These are phyloP conservation scores for Lottia scabra DNA, from an alignment of 2,888 invertebrate genomes.

Conservation along the genomic window DNA sequence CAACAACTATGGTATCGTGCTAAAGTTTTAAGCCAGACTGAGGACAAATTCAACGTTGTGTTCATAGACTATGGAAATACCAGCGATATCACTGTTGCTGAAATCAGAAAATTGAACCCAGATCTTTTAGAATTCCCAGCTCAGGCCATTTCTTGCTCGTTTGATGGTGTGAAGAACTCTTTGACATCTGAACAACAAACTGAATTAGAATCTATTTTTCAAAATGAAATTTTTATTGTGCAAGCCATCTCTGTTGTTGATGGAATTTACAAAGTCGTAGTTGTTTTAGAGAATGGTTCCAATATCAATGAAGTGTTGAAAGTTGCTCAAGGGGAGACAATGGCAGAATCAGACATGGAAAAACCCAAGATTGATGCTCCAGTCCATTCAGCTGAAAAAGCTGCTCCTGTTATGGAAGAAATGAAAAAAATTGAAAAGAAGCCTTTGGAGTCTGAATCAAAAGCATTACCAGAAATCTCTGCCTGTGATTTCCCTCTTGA, in stretches of 20 bases:
- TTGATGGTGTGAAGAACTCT: conserved; percentile 22
- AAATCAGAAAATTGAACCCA: conserved; percentile 31
- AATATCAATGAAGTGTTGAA: background rate
- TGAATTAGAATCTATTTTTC: background rate
- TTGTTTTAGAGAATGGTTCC: background rate
- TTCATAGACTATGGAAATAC: conserved; percentile 65
- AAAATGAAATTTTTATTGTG: background rate
- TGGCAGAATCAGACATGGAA: background rate
- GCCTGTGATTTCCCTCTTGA: background rate
- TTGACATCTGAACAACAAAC: background rate
- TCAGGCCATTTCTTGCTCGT: conserved; percentile 41
- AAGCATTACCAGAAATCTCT: no score
- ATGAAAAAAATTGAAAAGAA: no score
- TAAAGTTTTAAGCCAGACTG: conserved; percentile 35
- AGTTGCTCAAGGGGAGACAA: background rate
- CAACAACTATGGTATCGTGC: conserved; percentile 54
- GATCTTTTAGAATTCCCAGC: conserved; percentile 36
- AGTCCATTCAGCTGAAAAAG: no score
- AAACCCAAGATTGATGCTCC: no score
- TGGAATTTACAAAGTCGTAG: background rate
- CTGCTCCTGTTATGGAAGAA: no score
- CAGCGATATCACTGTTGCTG: conserved; percentile 31
- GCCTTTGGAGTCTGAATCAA: no score
- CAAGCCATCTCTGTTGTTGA: background rate
- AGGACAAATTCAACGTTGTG: conserved; percentile 38